Evolutionary conservation across 1,140 invertebrate species (phyloP), one percentile per base, ranked within the genome.

Genomic region (Apocrypta bakeri): DNA sequence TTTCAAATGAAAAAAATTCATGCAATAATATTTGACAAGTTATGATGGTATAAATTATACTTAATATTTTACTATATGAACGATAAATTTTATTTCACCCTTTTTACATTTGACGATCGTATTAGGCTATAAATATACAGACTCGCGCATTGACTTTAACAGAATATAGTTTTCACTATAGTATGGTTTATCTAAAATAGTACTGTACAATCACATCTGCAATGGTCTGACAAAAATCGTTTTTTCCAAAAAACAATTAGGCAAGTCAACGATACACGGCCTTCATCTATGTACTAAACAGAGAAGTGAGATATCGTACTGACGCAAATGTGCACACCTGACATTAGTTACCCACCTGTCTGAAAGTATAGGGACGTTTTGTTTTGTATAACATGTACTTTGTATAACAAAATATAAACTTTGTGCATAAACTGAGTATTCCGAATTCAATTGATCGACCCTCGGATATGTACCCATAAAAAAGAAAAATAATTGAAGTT

Each of bases 31-130:
- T 48, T 48, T 48, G 1, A 17, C 14, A 48, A n/a, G n/a, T n/a
- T n/a, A n/a, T n/a, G n/a, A n/a, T n/a, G n/a, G n/a, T n/a, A n/a
- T n/a, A n/a, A n/a, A n/a, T n/a, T n/a, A n/a, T n/a, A n/a, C n/a
- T n/a, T n/a, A n/a, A n/a, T n/a, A n/a, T 37, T 56, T 56, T 56
- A 56, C 27, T 66, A 66, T 25, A 66, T 27, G 27, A 66, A 66
- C 27, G 24, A 66, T 27, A 29, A 66, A 66, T 14, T 66, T 66
- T 66, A 66, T 66, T 66, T 66, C 9, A 25, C 63, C 27, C 63
- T 66, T 66, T 66, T 66, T 66, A 66, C 63, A 66, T 25, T 66
- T 29, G 48, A 56, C 48, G 48, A 56, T 56, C 48, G 17, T 56
- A 27, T 29, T 66, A 25, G 24, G 63, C 63, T 66, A 29, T 6